Evolutionary conservation across 2,113 vertebrate genomes (phyloP), one percentile per base, ranked within the genome.

Genomic region (Aviceda subcristata): DNA sequence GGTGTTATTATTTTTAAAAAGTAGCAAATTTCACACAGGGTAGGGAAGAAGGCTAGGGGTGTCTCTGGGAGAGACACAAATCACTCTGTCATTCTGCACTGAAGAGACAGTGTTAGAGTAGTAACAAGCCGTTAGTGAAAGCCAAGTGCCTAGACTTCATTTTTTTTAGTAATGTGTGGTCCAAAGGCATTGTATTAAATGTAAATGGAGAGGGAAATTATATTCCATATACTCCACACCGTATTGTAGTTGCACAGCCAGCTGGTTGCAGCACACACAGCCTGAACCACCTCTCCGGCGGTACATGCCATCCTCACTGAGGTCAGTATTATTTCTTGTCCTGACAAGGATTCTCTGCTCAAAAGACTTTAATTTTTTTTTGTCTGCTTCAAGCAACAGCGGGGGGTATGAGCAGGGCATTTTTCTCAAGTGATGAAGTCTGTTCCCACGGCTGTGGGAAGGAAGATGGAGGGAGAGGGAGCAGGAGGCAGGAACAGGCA

Each of bases 361-460:
- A 95, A 96, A 96, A 95, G 96, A 72, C 69, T 96, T 97, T 29
- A 89, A 59, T 95, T 96, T 94, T 97, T 39, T 94, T 96, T 95
- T 95, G 92, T 93, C 96, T 94, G 94, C 91, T 94, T 82, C 92
- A 79, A 96, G 90, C 69, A 95, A 14, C 97, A 97, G 96, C 67
- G 0, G 97, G 97, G 96, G 97, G 96, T 82, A 92, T 38, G 92
- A 94, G 89, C 80, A 82, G 95, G 95, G 95, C 96, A 97, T 97
- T 97, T 91, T 97, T 97, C 91, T 96, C 92, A 94, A 97, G 86
- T 76, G 95, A 96, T 94, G 96, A 96, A 93, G 90, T 60, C 90
- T 64, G 92, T 97, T 97, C 97, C 97, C 97, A 97, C 94, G 93
- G 88, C 95, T 94, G 41, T 38, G 85, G 62, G 84, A 85, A 96